phyloP scores from a whole-genome alignment of 2,113 vertebrate genomes.

The Pan paniscus region DNA sequence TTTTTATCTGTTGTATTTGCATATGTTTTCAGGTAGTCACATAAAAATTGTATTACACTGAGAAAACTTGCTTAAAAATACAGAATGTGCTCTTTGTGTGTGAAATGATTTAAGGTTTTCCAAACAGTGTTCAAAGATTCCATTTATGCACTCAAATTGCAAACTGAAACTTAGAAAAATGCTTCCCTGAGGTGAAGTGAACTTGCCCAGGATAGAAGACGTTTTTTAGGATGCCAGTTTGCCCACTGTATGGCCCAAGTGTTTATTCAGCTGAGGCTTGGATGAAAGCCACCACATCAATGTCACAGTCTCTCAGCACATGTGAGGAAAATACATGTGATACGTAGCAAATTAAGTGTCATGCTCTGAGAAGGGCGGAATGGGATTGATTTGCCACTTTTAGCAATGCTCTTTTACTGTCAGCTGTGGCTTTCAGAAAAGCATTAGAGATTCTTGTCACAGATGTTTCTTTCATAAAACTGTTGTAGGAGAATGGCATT shows the following conservation, averaged over 20 bases:
- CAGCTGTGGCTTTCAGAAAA: conserved; percentile 86
- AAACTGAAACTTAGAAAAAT: conserved; percentile 74
- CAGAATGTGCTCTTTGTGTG: neutral
- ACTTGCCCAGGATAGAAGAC: conserved; percentile 76
- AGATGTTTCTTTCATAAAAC: conserved; percentile 93
- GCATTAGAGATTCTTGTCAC: conserved; percentile 91
- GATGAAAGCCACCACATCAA: conserved; percentile 89
- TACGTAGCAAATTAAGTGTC: conserved; percentile 93
- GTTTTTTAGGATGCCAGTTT: conserved; percentile 84
- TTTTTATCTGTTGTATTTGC: conserved; percentile 54
- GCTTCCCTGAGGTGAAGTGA: conserved; percentile 75
- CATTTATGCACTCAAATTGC: conserved; percentile 53
- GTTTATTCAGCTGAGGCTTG: conserved; percentile 93
- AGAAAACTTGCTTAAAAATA: conserved; percentile 46
- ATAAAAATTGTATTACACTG: neutral
- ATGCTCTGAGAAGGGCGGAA: conserved; percentile 84
- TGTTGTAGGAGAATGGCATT: conserved; percentile 89
- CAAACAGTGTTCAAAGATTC: conserved; percentile 73
- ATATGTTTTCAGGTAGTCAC: conserved; percentile 49
- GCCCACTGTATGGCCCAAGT: conserved; percentile 86
- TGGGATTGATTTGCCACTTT: conserved; percentile 86
- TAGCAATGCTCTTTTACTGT: conserved; percentile 88
- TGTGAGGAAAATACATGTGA: conserved; percentile 91
- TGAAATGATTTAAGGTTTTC: conserved; percentile 71
- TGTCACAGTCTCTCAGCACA: conserved; percentile 86